These are phyloP conservation scores for Acrocephalus arundinaceus DNA, from an alignment of 2,113 vertebrate species.

Conservation along the genomic window DNA sequence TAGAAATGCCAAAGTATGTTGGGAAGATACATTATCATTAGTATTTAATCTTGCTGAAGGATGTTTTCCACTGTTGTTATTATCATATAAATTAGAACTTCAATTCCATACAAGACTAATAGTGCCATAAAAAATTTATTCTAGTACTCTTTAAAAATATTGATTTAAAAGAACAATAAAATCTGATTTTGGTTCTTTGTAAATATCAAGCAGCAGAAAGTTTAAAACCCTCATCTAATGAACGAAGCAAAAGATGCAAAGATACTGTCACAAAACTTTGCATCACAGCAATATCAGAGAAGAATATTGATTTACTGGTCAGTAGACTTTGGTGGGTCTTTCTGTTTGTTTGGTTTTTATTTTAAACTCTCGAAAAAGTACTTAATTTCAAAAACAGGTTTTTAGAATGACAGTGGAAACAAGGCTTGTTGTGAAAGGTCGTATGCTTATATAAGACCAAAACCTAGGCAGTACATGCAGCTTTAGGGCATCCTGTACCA, in stretches of 20 bases:
- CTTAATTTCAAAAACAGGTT: neutral
- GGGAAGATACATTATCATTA: neutral
- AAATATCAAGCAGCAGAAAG: constrained; percentile 47
- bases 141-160: constrained; percentile 43
- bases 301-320: neutral
- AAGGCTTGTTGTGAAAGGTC: neutral
- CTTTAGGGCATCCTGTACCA: neutral
- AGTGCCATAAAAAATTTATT: constrained; percentile 53
- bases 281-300: neutral
- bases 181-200: constrained; percentile 44
- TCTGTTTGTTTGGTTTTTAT: neutral
- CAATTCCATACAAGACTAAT: constrained; percentile 33
- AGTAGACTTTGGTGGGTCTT: neutral
- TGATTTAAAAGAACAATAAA: constrained; percentile 65
- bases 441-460: neutral
- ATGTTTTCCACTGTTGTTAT: neutral
- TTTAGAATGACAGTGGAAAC: neutral
- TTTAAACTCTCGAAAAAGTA: neutral
- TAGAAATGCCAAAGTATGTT: neutral
- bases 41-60: neutral
- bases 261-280: neutral
- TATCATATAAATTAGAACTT: constrained; percentile 26
- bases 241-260: neutral
- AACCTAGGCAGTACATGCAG: neutral
- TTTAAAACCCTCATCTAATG: neutral